Conservation (phyloP, 2,113 vertebrate species). For the Choloepus hoffmanni region DNA sequence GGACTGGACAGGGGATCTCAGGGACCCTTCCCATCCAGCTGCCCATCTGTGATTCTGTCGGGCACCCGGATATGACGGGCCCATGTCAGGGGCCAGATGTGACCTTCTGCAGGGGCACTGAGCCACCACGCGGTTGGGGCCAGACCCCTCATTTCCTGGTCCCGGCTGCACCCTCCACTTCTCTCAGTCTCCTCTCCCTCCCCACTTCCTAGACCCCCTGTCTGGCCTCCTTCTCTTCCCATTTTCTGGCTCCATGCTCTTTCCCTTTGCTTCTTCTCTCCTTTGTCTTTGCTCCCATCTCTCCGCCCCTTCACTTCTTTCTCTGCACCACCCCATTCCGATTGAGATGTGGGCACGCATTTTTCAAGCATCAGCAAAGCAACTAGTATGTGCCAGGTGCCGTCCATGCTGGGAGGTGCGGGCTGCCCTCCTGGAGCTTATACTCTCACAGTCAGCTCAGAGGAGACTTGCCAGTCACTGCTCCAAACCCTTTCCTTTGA, state of each 20-base stretch:
- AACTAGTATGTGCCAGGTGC: background rate
- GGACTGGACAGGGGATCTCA: background rate
- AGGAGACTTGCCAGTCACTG: background rate
- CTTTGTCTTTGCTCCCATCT: background rate
- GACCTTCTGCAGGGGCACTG: background rate
- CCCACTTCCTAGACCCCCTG: background rate
- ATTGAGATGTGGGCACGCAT: background rate
- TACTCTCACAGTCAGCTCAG: background rate
- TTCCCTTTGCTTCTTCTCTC: background rate
- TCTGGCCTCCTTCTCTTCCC: background rate
- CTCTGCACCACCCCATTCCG: background rate
- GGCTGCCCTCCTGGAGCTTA: background rate
- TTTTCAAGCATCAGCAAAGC: background rate
- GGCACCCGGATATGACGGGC: background rate
- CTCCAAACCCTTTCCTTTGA: background rate
- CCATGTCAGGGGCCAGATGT: background rate
- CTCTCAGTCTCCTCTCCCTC: background rate
- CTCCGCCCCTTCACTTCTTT: background rate
- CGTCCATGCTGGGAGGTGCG: too few species aligned
- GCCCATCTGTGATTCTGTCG: background rate
- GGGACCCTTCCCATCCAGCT: background rate
- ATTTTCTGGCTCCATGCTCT: background rate
- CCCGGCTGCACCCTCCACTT: background rate
- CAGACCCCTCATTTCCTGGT: background rate
- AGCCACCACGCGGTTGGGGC: accelerated